Conservation (phyloP, 2,113 vertebrate species). For the Xyrauchen texanus region DNA sequence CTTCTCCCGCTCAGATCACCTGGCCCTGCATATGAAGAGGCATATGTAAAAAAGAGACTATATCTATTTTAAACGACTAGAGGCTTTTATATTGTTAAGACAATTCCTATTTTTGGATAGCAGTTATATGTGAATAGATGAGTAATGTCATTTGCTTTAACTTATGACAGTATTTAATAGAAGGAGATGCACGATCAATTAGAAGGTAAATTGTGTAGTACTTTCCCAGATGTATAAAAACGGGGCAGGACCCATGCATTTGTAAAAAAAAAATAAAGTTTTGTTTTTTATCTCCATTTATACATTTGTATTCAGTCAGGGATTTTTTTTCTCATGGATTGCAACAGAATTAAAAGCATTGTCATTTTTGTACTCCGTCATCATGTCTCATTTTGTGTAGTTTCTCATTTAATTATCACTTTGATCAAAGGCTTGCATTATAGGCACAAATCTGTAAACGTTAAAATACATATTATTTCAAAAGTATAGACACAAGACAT, state of each 20-base stretch:
- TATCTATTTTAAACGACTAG: conserved; percentile 28
- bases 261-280: too few relatives aligned
- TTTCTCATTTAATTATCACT: not conserved
- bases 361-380: not conserved
- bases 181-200: conserved; percentile 23
- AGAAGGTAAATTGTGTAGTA: conserved; percentile 67
- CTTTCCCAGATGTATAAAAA: conserved; percentile 53
- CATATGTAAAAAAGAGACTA: conserved; percentile 77
- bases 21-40: conserved; percentile 95
- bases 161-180: conserved; percentile 78
- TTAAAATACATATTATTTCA: too few relatives aligned
- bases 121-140: conserved; percentile 56
- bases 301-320: conserved; percentile 60
- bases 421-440: too few relatives aligned
- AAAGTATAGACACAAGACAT: too few relatives aligned
- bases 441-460: too few relatives aligned
- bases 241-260: conserved; percentile 72
- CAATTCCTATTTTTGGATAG: conserved; percentile 52
- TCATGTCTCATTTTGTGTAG: conserved; percentile 13
- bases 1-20: conserved; percentile 88
- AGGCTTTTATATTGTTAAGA: conserved; percentile 52
- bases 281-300: conserved; percentile 57
- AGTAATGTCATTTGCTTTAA: conserved; percentile 61
- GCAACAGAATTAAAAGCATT: conserved; percentile 12
- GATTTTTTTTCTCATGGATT: conserved; percentile 41